Conservation (phyloP, 2,888 invertebrate species). For the Cerastis rubricosa region DNA sequence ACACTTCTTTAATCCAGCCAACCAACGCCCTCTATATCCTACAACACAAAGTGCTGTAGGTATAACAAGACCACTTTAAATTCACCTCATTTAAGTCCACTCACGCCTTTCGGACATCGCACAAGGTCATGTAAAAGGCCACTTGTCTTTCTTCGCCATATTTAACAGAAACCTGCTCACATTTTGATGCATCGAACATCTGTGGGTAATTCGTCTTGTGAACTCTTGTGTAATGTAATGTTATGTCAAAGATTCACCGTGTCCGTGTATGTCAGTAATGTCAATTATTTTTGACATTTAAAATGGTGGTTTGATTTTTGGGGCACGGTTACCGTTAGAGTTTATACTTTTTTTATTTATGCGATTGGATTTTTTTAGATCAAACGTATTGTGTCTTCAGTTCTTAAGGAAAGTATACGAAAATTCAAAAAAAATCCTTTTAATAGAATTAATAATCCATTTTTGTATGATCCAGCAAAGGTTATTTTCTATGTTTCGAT, state of each 20-base stretch:
- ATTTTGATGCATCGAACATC: slow-evolving; percentile 37
- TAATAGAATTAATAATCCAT: neutral
- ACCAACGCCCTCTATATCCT: slow-evolving; percentile 29
- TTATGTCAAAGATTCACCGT: slow-evolving; percentile 17
- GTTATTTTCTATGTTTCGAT: neutral
- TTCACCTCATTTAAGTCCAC: slow-evolving; percentile 37
- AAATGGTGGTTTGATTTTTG: neutral
- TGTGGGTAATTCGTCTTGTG: slow-evolving; percentile 16
- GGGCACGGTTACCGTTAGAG: neutral
- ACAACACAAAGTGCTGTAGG: neutral
- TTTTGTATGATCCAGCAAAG: no score
- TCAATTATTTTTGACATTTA: slow-evolving; percentile 41
- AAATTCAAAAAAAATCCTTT: neutral
- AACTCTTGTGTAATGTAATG: slow-evolving; percentile 18
- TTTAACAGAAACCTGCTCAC: slow-evolving; percentile 40
- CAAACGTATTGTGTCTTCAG: no score
- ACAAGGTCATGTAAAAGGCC: slow-evolving; percentile 57
- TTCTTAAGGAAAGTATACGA: no score
- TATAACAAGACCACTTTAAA: neutral
- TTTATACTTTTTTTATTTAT: neutral
- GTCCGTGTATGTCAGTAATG: neutral
- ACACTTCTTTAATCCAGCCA: neutral
- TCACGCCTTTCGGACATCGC: slow-evolving; percentile 44
- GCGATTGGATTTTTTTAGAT: neutral
- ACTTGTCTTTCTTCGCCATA: slow-evolving; percentile 52